phyloP scores from a whole-genome alignment of 37 sponge, comb jelly and placozoan genomes.

The Dysidea cf. avara region DNA sequence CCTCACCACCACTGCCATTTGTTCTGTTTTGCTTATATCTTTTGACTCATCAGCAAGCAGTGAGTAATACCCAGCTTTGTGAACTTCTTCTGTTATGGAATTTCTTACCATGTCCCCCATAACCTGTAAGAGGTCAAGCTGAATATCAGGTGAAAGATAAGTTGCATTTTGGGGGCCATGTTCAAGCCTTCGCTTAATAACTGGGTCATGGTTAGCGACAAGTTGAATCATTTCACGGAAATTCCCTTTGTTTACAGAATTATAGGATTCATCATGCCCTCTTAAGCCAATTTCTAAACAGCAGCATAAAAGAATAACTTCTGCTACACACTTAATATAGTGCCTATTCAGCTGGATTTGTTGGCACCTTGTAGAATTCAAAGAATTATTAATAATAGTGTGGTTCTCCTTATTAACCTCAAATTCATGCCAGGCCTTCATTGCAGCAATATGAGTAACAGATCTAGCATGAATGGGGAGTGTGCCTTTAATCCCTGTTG shows the following conservation, averaged over 20 bases:
- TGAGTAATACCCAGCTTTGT: too few relatives aligned
- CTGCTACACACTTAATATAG: slow-evolving; percentile 20
- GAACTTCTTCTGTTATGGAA: too few relatives aligned
- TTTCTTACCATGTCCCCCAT: too few relatives aligned
- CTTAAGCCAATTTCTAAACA: slow-evolving; percentile 12
- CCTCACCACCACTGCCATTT: too few relatives aligned
- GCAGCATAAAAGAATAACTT: slow-evolving; percentile 22
- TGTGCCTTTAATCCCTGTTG: background rate
- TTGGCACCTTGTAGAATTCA: background rate
- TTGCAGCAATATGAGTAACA: background rate
- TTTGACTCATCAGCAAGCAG: too few relatives aligned
- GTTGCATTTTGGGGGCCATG: slow-evolving; percentile 20
- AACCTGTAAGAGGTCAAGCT: too few relatives aligned
- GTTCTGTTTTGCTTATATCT: too few relatives aligned
- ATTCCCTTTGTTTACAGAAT: slow-evolving; percentile 24
- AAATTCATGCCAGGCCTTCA: slow-evolving; percentile 6
- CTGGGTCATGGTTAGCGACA: slow-evolving; percentile 28
- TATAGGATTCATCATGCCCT: slow-evolving; percentile 31
- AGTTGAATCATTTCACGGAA: slow-evolving; percentile 11
- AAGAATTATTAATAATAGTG: background rate
- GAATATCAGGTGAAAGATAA: too few relatives aligned
- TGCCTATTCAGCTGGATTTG: slow-evolving; percentile 20
- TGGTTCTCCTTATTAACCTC: background rate
- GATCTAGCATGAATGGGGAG: background rate
- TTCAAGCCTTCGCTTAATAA: background rate